Evolutionary conservation across 2,113 vertebrate species (phyloP), one percentile per base, ranked within the genome.

Genomic region (Dipodomys stephensi): DNA sequence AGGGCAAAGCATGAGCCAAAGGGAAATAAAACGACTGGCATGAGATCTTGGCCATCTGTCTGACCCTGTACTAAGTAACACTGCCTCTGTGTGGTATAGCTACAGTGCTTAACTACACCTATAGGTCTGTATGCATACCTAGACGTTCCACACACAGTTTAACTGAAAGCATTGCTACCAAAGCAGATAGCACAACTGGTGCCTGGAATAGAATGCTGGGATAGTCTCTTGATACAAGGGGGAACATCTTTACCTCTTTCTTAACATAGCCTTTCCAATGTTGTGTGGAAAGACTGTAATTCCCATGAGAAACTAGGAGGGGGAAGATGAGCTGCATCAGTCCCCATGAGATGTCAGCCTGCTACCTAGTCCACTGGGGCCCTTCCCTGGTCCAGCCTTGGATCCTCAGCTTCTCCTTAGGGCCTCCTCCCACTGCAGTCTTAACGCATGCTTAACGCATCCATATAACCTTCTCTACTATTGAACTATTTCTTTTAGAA

Each of bases 51-150:
- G 73, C 22, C 12, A 3, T 18, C 6, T 10, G 46, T 15, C 23
- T 22, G 22, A 30, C 3, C 78, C 23, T 64, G n/a, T 9, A 30
- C 25, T 64, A 5, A 19, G 39, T 71, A 85, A 32, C 8, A 6
- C 16, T 23, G 57, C n/a, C 60, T 15, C 10, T 8, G 35, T 64
- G 13, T n/a, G 68, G 57, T 23, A 3, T 62, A 23, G 67, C 62
- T 13, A 1, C 12, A n/a, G 49, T 6, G 3, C 32, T 62, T 4
- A 18, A 73, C 28, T 60, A 8, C 27, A 20, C 35, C 71, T 46
- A 1, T 11, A 18, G 1, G 12, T 49, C 65, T 79, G 13, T 39
- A 8, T 8, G 0, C 5, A 30, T 81, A 19, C 0, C 2, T 23
- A 57, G n/a, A 4, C 2, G 32, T 39, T 53, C 6, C 0, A 46